Base-by-base conservation (phyloP, 1,140 invertebrate genomes). In the Polypedilum pembai region DNA sequence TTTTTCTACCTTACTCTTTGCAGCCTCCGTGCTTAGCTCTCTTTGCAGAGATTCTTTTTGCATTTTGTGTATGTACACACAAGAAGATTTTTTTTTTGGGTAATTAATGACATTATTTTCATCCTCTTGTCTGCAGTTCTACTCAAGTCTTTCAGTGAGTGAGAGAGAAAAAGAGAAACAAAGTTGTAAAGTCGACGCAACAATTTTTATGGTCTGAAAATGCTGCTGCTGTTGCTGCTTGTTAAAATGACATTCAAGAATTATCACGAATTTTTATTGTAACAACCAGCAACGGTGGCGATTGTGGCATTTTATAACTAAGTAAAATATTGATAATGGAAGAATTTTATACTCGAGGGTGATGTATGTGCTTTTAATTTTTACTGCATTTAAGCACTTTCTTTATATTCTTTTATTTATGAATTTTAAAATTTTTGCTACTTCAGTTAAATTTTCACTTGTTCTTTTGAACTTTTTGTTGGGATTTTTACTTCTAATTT, bases 171-270 rank as follows among this genome's bases (percentile, higher is more conserved):
- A 33, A n/a, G 15, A 56, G 45, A 56, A 56, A 56, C 45, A 56
- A n/a, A 56, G 45, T 56, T 56, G 45, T 56, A 56, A 56, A 56
- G 45, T 56, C 45, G n/a, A 56, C 45, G 45, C 45, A 56, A 56
- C 45, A 56, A 56, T 56, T 56, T 56, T 56, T 56, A 56, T 56
- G 45, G 45, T 33, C 24, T 33, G 24, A 33, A 33, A 33, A 33
- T 33, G 24, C 45, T 56, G 45, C 45, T 56, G 45, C 15, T 56
- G 12, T 15, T 56, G 45, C 45, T 56, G 12, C 45, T 56, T 56
- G 45, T 56, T 56, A 56, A 56, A 56, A 56, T 56, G 45, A 56
- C 45, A 56, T 56, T 56, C n/a, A 56, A 56, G 45, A 56, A 56
- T 56, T 56, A 56, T 56, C 45, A 56, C 45, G 45, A 56, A 56